A percentile compares a stretch with the other conserved stretches of the same genome.
Conservation (phyloP, 1,140 invertebrate genomes). For the Cherax destructor region DNA sequence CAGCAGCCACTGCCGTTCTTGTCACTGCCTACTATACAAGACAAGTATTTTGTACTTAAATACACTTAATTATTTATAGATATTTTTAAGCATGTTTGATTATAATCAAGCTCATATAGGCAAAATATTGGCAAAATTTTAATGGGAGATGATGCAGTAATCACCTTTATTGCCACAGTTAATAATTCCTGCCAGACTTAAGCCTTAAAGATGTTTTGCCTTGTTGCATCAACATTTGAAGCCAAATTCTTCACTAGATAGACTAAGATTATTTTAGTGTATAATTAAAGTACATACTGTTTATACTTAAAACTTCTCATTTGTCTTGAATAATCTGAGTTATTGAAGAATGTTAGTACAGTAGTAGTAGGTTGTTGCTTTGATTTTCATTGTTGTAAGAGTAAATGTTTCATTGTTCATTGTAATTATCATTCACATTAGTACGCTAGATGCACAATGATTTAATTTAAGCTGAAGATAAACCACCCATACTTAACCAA, state of each 20-base stretch:
- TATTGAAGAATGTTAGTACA: too few relatives aligned
- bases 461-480: too few relatives aligned
- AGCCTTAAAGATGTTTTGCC: neutral
- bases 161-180: neutral
- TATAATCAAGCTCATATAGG: neutral
- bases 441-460: too few relatives aligned
- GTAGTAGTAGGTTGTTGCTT: too few relatives aligned
- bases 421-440: too few relatives aligned
- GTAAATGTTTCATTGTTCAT: too few relatives aligned
- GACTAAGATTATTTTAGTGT: too few relatives aligned
- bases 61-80: neutral
- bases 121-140: neutral
- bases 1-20: slow-evolving; percentile 4
- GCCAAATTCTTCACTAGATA: neutral
- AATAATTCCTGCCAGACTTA: neutral
- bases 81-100: neutral
- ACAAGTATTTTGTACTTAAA: neutral
- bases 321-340: too few relatives aligned
- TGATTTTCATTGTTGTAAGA: too few relatives aligned
- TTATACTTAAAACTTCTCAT: too few relatives aligned
- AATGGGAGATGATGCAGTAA: neutral
- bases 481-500: too few relatives aligned
- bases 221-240: neutral
- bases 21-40: neutral
- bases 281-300: too few relatives aligned